phyloP scores from a whole-genome alignment of 2,113 vertebrate species.

The Loxodonta africana region DNA sequence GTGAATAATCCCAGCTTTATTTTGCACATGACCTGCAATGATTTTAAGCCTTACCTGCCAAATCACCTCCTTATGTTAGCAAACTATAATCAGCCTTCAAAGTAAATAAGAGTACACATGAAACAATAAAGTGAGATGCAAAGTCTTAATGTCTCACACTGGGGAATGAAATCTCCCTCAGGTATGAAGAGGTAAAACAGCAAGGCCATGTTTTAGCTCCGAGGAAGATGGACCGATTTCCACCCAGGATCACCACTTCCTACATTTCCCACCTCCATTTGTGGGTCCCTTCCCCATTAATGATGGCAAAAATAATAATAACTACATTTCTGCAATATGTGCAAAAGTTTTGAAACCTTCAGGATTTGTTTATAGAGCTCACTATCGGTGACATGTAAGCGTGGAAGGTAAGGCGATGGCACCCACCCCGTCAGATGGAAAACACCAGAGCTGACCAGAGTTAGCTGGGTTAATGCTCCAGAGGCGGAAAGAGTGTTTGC shows the following conservation, averaged over 20 bases:
- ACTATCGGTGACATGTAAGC: not conserved
- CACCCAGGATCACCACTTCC: accelerated
- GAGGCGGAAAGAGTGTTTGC: accelerated
- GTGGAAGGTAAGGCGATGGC: accelerated
- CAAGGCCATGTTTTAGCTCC: not conserved
- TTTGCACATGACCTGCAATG: not conserved
- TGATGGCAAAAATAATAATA: not conserved
- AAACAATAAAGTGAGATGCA: not conserved
- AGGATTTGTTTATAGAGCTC: not conserved
- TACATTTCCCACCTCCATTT: not conserved
- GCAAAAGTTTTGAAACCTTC: not conserved
- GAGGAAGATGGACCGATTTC: not conserved
- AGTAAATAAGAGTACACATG: not conserved
- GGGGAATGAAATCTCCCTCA: not conserved
- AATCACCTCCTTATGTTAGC: conserved; percentile 40
- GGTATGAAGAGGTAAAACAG: not conserved
- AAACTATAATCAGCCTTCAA: conserved; percentile 35
- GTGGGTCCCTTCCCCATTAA: not conserved
- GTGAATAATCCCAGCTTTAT: conserved; percentile 9
- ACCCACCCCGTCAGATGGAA: accelerated
- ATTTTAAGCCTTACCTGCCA: conserved; percentile 8
- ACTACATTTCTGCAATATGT: not conserved
- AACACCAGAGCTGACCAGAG: accelerated
- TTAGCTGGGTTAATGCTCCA: accelerated
- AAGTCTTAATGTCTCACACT: not conserved